Base-by-base conservation (phyloP, 1,140 invertebrate genomes). In the Adelges cooleyi region DNA sequence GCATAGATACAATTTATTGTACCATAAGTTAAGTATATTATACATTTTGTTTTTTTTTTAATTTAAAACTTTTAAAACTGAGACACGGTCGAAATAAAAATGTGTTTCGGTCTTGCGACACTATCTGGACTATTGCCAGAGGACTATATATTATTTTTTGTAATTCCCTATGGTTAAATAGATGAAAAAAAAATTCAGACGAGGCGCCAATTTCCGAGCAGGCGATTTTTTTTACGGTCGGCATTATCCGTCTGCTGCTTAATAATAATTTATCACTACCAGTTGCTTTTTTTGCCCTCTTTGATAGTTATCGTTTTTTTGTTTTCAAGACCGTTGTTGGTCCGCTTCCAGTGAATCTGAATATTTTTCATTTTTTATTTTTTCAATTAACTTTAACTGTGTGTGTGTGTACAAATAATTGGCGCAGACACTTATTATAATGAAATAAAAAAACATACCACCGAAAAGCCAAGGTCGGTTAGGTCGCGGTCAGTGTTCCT, bases 211-310 rank as follows among this genome's bases (percentile, higher is more conserved):
- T 29, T 62, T 56, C 13, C 2, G 29, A 23, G 4, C 13, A 20
- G 42, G 42, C n/a, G 9, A 25, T 17, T 59, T 44, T 62, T n/a
- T 44, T 62, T 48, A 46, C 25, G 56, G 56, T 62, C 56, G 46
- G 56, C 27, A 20, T n/a, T 48, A 48, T 62, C 11, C 56, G 56
- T 62, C 42, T 27, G 9, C 56, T 46, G 25, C 23, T 44, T 62
- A 62, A 48, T 48, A 62, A 29, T 62, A 62, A 62, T 62, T 62
- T 62, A 62, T 62, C 20, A 33, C 56, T 25, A 62, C 56, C 44
- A 62, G 56, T 62, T 62, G 56, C 23, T 62, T 18, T 59, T 56
- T 13, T 18, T n/a, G n/a, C n/a, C 40, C 40, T 44, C 40, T 15
- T 33, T 5, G 29, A 33, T 5, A 33, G 5, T 33, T 33, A n/a